Evolutionary conservation across 1,140 invertebrate species (phyloP).

Genomic region (Camponotus vicinus): DNA sequence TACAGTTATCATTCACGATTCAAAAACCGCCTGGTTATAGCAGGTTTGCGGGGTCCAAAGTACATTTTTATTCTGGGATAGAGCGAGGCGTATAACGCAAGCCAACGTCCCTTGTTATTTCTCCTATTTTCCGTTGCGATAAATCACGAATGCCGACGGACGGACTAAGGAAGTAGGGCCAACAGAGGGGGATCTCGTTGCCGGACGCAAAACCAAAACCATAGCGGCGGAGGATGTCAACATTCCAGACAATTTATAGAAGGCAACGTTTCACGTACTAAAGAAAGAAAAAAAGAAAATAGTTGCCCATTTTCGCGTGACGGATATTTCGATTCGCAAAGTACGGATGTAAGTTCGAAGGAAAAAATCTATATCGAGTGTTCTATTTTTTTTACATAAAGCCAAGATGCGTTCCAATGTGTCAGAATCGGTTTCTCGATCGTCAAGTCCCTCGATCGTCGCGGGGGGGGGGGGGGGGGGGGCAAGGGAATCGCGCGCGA

Average conservation of each 20-base stretch:
- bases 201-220: constrained; percentile 80
- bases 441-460: constrained; percentile 60
- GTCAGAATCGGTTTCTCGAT: no score
- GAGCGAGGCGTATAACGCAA: constrained; percentile 59
- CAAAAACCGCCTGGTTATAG: constrained; percentile 27
- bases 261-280: constrained; percentile 30
- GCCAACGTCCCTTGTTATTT: constrained; percentile 82
- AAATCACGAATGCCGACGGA: constrained; percentile 83
- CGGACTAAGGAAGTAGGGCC: constrained; percentile 79
- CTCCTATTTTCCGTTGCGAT: constrained; percentile 85
- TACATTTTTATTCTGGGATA: constrained; percentile 83
- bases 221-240: constrained; percentile 50
- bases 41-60: constrained; percentile 56
- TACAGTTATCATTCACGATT: not conserved
- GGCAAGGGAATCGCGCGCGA: not conserved
- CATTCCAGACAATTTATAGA: constrained; percentile 66
- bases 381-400: not conserved
- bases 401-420: no score
- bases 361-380: not conserved
- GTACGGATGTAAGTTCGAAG: not conserved
- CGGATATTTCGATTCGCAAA: not conserved
- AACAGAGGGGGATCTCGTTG: constrained; percentile 76
- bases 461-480: not conserved
- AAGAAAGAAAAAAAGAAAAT: not conserved
- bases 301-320: not conserved